phyloP scores from a whole-genome alignment of 2,113 vertebrate genomes.

The Anarhynchus alexandrinus region DNA sequence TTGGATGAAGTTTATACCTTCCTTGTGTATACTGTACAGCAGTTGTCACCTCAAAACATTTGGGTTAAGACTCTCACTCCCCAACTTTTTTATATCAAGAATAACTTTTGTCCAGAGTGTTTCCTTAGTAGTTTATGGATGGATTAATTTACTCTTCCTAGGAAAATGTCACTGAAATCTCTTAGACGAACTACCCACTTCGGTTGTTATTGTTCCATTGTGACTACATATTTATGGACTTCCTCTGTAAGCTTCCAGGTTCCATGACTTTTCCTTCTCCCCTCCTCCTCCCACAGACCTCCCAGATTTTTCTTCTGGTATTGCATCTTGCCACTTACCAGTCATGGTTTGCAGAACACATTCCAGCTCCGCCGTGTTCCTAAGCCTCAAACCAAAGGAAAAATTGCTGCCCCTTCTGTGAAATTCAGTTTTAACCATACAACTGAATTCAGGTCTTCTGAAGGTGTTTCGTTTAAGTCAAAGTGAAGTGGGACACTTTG shows the following conservation, averaged over 20 bases:
- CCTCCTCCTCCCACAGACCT: not conserved
- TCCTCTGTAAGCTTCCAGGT: not conserved
- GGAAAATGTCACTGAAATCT: not conserved
- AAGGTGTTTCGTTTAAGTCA: not conserved
- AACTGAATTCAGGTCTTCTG: not conserved
- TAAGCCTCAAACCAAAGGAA: not conserved
- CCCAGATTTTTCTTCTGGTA: not conserved
- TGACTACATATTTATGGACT: not conserved
- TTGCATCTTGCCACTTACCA: not conserved
- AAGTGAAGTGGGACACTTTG: not conserved
- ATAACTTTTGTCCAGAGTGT: not conserved
- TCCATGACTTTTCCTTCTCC: not conserved
- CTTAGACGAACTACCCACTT: not conserved
- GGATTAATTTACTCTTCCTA: not conserved
- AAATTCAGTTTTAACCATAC: not conserved
- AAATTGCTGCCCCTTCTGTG: not conserved
- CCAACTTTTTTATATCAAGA: not conserved
- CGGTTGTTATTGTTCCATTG: not conserved
- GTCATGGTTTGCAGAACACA: not conserved
- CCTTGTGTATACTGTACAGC: not conserved
- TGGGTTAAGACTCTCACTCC: not conserved
- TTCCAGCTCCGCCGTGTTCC: not conserved
- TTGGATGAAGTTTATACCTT: not conserved
- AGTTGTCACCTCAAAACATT: not conserved
- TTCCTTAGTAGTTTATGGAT: not conserved